These are phyloP conservation scores for Hipposideros armiger DNA, from an alignment of 2,113 vertebrate species.

Conservation along the genomic window DNA sequence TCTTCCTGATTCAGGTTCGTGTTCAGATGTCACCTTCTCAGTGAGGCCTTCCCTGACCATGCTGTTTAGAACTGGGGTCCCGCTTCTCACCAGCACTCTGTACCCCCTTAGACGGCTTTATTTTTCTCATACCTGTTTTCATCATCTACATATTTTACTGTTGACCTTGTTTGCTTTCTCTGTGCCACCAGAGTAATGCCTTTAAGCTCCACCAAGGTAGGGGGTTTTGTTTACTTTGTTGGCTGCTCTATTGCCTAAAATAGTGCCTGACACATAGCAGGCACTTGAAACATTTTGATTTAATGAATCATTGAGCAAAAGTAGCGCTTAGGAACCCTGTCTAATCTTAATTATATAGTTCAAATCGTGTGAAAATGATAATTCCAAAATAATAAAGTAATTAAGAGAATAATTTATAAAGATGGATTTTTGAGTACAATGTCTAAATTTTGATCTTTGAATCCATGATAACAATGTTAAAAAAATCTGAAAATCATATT, in stretches of 20 bases:
- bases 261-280: neutral
- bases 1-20: neutral
- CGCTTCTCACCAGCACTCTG: no score
- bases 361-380: conserved; percentile 32
- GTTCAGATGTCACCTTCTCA: neutral
- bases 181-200: neutral
- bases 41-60: neutral
- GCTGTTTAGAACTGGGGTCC: neutral
- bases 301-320: neutral
- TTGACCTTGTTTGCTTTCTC: neutral
- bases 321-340: neutral
- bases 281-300: neutral
- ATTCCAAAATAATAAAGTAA: conserved; percentile 47
- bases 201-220: neutral
- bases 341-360: conserved; percentile 16
- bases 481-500: conserved; percentile 21
- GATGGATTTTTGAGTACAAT: neutral
- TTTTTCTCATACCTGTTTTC: neutral
- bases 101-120: neutral
- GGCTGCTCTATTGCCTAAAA: neutral
- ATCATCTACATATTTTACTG: neutral
- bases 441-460: conserved; percentile 42
- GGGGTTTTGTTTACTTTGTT: neutral
- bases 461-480: neutral
- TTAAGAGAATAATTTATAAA: conserved; percentile 38